Base-by-base conservation (phyloP, 1,140 invertebrate genomes). In the Diabrotica virgifera region DNA sequence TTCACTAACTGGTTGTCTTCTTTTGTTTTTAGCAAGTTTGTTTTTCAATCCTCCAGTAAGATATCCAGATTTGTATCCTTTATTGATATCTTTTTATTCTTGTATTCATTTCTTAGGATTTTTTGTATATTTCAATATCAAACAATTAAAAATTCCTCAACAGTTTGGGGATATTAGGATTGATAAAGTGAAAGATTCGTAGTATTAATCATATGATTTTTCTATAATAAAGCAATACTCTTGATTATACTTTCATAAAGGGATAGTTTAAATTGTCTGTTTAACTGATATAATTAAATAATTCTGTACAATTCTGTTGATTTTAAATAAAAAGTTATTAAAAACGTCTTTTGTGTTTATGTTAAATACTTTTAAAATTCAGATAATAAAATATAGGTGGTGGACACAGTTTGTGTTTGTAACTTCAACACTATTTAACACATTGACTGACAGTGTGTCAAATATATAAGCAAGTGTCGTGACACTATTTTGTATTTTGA, bases 11-110 rank as follows among this genome's bases (percentile, higher is more conserved):
- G 85, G 86, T 50, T 85, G 85, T 77, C 46, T 86, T 4, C 68
- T 86, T 50, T 78, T 95, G 63, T 85, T 85, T 24, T 6, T 89
- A 6, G 74, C 80, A 1, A 82, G 81, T 55, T 70, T 89, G 24
- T 79, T 85, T 57, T 71, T 92, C 0, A 79, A 84, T 50, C 87
- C 95, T 11, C 94, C 94, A 0, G 63, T 72, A 2, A 82, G 79
- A 52, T 92, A 91, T 76, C 95, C 95, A 11, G 90, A 97, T 82
- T 77, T 97, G 10, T 96, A 88, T 82, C 83, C 92, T n/a, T 80
- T 96, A 35, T 75, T 95, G 8, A 86, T 96, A 64, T 92, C 92
- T 2, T 76, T 89, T 8, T 95, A 89, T 82, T 92, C 89, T 52
- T 97, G 89, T 81, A 75, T 76, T 5, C 95, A 97, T 84, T 97